Evolutionary conservation across 2,113 vertebrate genomes (phyloP), one percentile per base, ranked within the genome.

Genomic region (Serinus canaria): DNA sequence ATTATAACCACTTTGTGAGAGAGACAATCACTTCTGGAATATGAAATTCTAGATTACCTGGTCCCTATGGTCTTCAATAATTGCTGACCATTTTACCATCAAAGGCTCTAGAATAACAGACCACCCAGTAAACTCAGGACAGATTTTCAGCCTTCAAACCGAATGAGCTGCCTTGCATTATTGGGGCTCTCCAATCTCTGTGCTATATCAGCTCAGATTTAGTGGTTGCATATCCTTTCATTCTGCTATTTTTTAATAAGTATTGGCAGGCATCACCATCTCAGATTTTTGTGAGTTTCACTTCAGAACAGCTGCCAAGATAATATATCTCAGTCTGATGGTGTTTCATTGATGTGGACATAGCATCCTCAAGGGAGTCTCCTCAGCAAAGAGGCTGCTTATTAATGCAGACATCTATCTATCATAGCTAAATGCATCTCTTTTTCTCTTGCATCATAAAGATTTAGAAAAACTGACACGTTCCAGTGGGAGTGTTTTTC

Each of bases 341-440:
- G 83, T 49, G 75, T 92, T 95, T 96, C 72, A 74, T 64, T 78
- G 89, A 72, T 88, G 92, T 91, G 93, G 72, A 94, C 55, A 72
- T 5, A 92, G 31, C 59, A 83, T 89, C 87, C 95, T 87, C 70
- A 62, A 56, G 89, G 89, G 90, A 97, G 41, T 66, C 35, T 89
- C 37, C 59, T 91, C 70, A 92, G 55, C 52, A 87, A 86, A 74
- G 76, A 80, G 62, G 22, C 27, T 91, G 58, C 46, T 92, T 95
- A 93, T 92, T 96, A 60, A 96, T 87, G 75, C 62, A 96, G 94
- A 87, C 64, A 49, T 66, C 35, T 39, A 87, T 95, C 90, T 92
- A 70, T 96, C 8, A 4, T 33, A 91, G 59, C 43, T 85, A 92
- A 96, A 94, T 62, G 70, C 72, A 85, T 93, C 69, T 95, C 60